Percentiles rank a stretch among this genome's conserved stretches.
phyloP scores from a whole-genome alignment of 2,113 vertebrate genomes.

The Sceloporus undulatus region DNA sequence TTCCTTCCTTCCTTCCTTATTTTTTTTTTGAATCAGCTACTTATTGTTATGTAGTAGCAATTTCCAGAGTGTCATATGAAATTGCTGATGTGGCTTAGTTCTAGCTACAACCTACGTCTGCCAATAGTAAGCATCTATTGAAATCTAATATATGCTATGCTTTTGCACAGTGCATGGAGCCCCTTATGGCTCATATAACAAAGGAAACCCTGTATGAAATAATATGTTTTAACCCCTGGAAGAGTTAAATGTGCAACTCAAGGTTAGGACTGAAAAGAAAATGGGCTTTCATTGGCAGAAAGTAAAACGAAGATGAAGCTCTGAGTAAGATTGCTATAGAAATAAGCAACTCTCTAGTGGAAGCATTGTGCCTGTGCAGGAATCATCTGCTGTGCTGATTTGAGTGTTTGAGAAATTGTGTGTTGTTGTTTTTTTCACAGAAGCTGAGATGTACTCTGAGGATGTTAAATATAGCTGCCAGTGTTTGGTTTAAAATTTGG shows the following conservation, averaged over 20 bases:
- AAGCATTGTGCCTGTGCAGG: background rate
- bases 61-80: conserved; percentile 77
- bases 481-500: conserved; percentile 43
- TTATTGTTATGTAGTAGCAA: conserved; percentile 74
- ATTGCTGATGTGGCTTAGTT: conserved; percentile 79
- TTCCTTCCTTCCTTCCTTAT: rapidly evolving
- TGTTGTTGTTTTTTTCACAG: background rate
- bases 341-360: conserved; percentile 27
- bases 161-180: conserved; percentile 43
- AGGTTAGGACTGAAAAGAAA: background rate
- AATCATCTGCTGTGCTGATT: conserved; percentile 28
- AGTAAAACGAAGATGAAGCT: conserved; percentile 36
- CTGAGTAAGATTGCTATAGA: background rate
- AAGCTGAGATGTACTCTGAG: conserved; percentile 14
- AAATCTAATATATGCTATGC: conserved; percentile 45
- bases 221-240: conserved; percentile 22
- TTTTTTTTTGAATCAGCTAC: conserved; percentile 58
- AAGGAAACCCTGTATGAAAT: conserved; percentile 13
- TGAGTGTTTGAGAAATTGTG: background rate
- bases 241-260: background rate
- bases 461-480: background rate
- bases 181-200: conserved; percentile 46
- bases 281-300: background rate
- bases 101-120: conserved; percentile 62
- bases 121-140: conserved; percentile 59